Conservation (phyloP, 1,140 invertebrate genomes). For the Chlorops oryzae region DNA sequence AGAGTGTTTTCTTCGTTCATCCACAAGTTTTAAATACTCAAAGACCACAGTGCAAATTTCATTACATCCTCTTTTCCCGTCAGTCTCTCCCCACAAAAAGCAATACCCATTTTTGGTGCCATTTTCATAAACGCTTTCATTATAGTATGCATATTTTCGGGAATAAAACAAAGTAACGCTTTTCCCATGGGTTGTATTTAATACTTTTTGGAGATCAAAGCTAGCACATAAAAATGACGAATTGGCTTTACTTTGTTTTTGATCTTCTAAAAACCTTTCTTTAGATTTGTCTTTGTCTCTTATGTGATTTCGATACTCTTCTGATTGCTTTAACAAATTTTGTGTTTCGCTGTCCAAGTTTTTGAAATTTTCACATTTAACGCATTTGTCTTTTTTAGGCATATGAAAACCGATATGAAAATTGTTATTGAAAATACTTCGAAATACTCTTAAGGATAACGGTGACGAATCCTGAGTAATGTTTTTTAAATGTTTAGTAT, state of each 20-base stretch:
- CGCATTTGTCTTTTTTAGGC: constrained; percentile 17
- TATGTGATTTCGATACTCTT: constrained; percentile 6
- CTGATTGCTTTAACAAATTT: background rate
- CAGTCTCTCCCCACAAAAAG: constrained; percentile 9
- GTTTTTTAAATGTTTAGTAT: constrained; percentile 10
- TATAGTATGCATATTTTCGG: constrained; percentile 9
- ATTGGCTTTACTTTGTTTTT: constrained; percentile 1
- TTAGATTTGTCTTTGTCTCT: constrained; percentile 6
- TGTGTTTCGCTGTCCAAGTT: constrained; percentile 7
- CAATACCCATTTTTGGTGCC: constrained; percentile 8
- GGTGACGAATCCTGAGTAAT: constrained; percentile 1
- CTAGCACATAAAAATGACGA: constrained; percentile 3
- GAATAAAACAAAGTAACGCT: constrained; percentile 10
- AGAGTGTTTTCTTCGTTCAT: constrained; percentile 1
- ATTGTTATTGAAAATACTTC: constrained; percentile 10
- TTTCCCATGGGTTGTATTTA: constrained; percentile 9
- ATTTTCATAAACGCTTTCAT: constrained; percentile 10
- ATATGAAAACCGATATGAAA: constrained; percentile 18
- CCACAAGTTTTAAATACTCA: constrained; percentile 7
- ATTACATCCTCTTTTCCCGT: constrained; percentile 14
- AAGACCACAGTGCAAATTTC: constrained; percentile 13
- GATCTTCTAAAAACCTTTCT: constrained; percentile 10
- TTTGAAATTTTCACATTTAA: constrained; percentile 13
- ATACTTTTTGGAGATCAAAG: constrained; percentile 10
- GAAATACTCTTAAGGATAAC: constrained; percentile 13